Evolutionary conservation across 2,113 vertebrate genomes (phyloP), one percentile per base, ranked within the genome.

Genomic region (Dasypus novemcinctus): DNA sequence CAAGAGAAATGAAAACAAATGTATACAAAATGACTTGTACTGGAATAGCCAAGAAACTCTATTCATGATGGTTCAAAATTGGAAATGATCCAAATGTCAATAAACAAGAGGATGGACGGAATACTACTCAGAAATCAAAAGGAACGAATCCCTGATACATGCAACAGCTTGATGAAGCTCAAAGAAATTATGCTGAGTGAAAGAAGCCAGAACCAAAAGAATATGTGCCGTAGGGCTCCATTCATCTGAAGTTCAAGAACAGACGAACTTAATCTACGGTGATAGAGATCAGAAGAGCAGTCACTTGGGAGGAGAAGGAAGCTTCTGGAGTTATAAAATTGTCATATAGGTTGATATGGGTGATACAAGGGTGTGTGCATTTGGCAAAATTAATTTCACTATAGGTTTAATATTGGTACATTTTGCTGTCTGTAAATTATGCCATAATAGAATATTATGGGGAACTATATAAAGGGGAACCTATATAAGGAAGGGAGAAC

Each of bases 191-290:
- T 3, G 14, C 31, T 38, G 31, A 38, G 31, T 3, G 12, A 64
- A 23, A 21, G 72, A 79, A 66, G 27, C 31, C 31, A 43, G 41
- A 7, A 14, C 4, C 52, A 25, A 17, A 68, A 23, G 41, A 38
- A 7, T 21, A 27, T 0, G 1, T 21, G 3, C 7, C 20, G 2
- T 0, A 61, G 36, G 23, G 25, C 6, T 54, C 21, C 21, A 20
- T 6, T 18, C 20, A 2, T 14, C 29, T 10, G 5, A 83, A 63
- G 49, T 23, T 87, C 59, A 8, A 17, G 4, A 9, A 15, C n/a
- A 36, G 43, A 36, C 41, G 57, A n/a, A 31, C 38, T 25, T 59
- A 5, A 52, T 66, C 21, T 0, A 5, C 1, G 41, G 78, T 9
- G 36, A 74, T 0, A 20, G 76, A 43, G 38, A 38, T 23, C 71